Base-by-base conservation (phyloP, 2,797 vertebrate genomes). In the Spinibarbus caldwelli region DNA sequence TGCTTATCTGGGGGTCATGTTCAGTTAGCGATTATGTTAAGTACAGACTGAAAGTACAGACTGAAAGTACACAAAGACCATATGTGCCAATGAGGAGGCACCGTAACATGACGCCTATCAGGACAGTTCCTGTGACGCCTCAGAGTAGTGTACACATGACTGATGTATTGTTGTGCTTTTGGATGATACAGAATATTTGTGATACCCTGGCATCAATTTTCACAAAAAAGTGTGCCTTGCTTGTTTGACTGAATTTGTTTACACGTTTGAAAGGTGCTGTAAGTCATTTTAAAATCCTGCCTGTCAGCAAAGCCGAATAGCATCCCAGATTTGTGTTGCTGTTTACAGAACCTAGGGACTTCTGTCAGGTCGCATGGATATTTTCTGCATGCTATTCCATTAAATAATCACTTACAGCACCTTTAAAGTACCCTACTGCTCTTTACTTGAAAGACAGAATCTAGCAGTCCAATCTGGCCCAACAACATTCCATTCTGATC, bases 401-500 rank as follows among this genome's bases (percentile, higher is more conserved):
- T 12, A 75, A 75, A 23, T 15, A 82, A 29, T 76, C 12, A 6
- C 45, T 54, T 52, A 41, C 82, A 36, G 49, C 49, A 47, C 76
- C 38, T 78, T 78, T 71, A 45, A 79, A 83, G 29, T 49, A 17
- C 49, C 49, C 66, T 67, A 47, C 76, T 43, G 49, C 49, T 85
- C 1, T 80, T 82, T 70, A 68, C 78, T 70, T 78, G 77, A 80
- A 80, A 78, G n/a, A 34, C 34, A 70, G 29, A 79, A 26, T 54
- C 14, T 54, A 73, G 66, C 43, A 75, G 78, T 86, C 49, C 57
- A 88, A 95, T 93, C 91, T 90, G 83, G 89, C 93, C 92, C 90
- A 94, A 92, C 88, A 97, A 96, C 97, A 97, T 97, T 97, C 96
- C 97, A 96, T 90, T 92, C 87, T 89, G 87, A 93, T 92, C 93